A percentile compares a stretch with the other conserved stretches of the same genome.
These are phyloP conservation scores for Parnassius apollo DNA, from an alignment of 2,888 invertebrate species.

Conservation along the genomic window DNA sequence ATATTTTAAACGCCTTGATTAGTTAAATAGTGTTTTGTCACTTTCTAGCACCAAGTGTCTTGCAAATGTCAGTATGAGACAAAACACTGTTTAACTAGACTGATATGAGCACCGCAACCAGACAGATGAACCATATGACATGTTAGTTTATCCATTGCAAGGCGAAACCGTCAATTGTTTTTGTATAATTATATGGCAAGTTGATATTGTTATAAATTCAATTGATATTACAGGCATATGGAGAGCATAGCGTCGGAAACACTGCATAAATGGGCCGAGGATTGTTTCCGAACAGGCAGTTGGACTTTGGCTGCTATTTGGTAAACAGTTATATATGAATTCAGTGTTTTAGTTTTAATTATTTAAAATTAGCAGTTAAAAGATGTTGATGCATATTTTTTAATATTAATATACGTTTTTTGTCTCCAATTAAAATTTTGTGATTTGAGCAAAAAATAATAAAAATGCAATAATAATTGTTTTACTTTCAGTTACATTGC, in stretches of 20 bases:
- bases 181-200: too few relatives aligned
- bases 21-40: too few relatives aligned
- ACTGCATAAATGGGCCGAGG: conserved; percentile 47
- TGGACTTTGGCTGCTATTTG: conserved; percentile 43
- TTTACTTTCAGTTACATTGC: conserved; percentile 77
- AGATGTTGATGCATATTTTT: too few relatives aligned
- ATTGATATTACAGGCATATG: conserved; percentile 51
- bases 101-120: too few relatives aligned
- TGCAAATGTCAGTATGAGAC: too few relatives aligned
- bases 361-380: background rate
- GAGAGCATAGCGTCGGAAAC: conserved; percentile 58
- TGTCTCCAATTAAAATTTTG: background rate
- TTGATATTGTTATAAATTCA: background rate
- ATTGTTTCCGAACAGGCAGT: conserved; percentile 34
- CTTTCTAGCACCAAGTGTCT: too few relatives aligned
- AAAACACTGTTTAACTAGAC: too few relatives aligned
- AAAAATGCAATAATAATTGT: background rate
- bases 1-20: too few relatives aligned
- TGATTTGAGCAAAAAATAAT: too few relatives aligned
- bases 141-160: too few relatives aligned
- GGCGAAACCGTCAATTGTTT: too few relatives aligned
- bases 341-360: conserved; percentile 5
- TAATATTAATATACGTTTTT: conserved; percentile 20
- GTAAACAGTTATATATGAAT: conserved; percentile 39
- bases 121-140: too few relatives aligned